Evolutionary conservation across 2,113 vertebrate genomes (phyloP).

Genomic region (Strix uralensis): DNA sequence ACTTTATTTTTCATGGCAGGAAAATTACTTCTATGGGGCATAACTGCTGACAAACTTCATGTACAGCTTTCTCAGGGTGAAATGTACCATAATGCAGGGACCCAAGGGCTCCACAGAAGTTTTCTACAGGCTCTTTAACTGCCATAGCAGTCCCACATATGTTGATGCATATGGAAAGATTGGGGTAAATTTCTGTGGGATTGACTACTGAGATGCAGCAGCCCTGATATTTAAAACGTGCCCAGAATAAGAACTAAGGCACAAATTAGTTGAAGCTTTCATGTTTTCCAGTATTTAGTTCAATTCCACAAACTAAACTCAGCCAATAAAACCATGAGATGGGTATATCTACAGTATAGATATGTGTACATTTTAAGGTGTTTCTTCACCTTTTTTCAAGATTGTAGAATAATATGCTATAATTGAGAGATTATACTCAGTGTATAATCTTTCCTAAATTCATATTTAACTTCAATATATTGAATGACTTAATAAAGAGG

Average conservation of each 20-base stretch:
- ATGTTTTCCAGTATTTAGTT: neutral
- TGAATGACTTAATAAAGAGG: neutral
- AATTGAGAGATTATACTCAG: neutral
- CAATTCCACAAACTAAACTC: neutral
- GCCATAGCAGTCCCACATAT: neutral
- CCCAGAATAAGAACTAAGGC: neutral
- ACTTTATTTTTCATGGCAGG: neutral
- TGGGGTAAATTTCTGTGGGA: neutral
- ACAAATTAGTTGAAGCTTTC: neutral
- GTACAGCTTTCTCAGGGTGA: neutral
- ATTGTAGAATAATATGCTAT: neutral
- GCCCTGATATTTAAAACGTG: neutral
- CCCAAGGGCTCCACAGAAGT: neutral
- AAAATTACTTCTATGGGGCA: neutral
- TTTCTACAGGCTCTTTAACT: neutral
- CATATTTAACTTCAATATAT: neutral
- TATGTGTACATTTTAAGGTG: neutral
- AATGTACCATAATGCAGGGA: neutral
- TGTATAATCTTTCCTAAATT: neutral
- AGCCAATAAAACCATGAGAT: rapidly evolving
- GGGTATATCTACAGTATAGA: neutral
- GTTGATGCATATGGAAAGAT: neutral
- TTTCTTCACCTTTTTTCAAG: neutral
- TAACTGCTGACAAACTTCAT: neutral
- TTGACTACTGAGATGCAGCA: neutral